These are phyloP conservation scores for Epinotia nisella DNA, from an alignment of 2,888 invertebrate genomes.

Conservation along the genomic window DNA sequence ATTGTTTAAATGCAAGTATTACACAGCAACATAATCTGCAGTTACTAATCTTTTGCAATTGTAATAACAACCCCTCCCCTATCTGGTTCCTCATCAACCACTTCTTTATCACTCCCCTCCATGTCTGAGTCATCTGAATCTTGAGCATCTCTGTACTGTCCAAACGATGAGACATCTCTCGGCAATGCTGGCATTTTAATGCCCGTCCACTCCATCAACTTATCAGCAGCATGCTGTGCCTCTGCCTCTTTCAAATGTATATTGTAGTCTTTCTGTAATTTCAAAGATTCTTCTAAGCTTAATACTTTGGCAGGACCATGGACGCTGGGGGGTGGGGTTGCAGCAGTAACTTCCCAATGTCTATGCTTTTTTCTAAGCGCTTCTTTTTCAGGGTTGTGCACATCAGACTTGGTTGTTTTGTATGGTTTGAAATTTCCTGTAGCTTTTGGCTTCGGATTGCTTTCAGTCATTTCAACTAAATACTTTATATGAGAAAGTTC, in stretches of 20 bases:
- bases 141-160: slow-evolving; percentile 68
- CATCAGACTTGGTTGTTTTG: slow-evolving; percentile 83
- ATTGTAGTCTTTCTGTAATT: slow-evolving; percentile 82
- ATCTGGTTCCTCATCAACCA: slow-evolving; percentile 85
- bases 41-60: slow-evolving; percentile 68
- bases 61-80: slow-evolving; percentile 83
- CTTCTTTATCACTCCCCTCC: slow-evolving; percentile 82
- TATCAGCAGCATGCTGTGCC: slow-evolving; percentile 84
- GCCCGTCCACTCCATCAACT: slow-evolving; percentile 72
- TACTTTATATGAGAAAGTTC: slow-evolving; percentile 84
- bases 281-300: slow-evolving; percentile 83
- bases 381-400: slow-evolving; percentile 84
- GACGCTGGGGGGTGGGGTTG: slow-evolving; percentile 85
- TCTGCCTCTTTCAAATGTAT: slow-evolving; percentile 78
- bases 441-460: slow-evolving; percentile 61
- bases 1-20: not conserved
- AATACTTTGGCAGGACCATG: slow-evolving; percentile 82
- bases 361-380: slow-evolving; percentile 77
- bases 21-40: not conserved
- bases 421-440: slow-evolving; percentile 83
- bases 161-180: slow-evolving; percentile 65
- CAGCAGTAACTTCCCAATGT: slow-evolving; percentile 86
- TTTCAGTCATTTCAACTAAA: slow-evolving; percentile 81
- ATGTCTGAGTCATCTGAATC: slow-evolving; percentile 69
- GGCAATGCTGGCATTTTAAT: slow-evolving; percentile 69